A percentile compares a stretch with the other conserved stretches of the same genome.
Conservation (phyloP, 1,140 invertebrate species). For the Zaprionus inermis region DNA sequence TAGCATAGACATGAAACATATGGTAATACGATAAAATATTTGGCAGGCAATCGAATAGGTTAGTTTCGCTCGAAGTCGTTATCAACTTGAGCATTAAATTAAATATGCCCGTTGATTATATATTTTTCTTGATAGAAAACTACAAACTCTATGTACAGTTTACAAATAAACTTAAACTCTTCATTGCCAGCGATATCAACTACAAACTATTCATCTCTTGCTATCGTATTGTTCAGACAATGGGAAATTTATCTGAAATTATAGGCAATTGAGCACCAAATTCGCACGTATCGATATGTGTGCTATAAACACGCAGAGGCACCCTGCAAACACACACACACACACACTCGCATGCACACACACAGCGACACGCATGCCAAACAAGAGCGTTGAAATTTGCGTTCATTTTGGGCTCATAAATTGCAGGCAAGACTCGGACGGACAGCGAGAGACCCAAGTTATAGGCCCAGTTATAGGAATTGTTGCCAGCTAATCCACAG, state of each 20-base stretch:
- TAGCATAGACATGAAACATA: slow-evolving; percentile 1
- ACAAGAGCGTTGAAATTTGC: slow-evolving; percentile 56
- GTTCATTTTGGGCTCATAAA: slow-evolving; percentile 70
- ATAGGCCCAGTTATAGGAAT: slow-evolving; percentile 22
- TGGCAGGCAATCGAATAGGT: background rate
- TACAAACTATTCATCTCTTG: background rate
- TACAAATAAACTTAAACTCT: background rate
- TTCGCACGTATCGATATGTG: slow-evolving; percentile 43
- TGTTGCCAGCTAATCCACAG: slow-evolving; percentile 14
- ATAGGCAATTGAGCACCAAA: slow-evolving; percentile 66
- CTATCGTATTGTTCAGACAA: slow-evolving; percentile 38
- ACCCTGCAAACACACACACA: background rate
- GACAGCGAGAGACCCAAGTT: slow-evolving; percentile 1
- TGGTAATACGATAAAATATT: background rate
- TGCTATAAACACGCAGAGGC: slow-evolving; percentile 22
- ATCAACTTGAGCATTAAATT: background rate
- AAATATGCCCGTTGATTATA: too few relatives aligned
- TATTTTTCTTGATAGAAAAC: too few relatives aligned
- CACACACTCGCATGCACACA: background rate
- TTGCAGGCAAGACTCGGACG: slow-evolving; percentile 53
- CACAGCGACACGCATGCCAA: background rate
- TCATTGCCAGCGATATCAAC: background rate
- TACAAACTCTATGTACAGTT: too few relatives aligned
- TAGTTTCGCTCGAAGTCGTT: background rate
- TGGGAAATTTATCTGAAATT: slow-evolving; percentile 64